These are phyloP conservation scores for Neolamprologus falcicula DNA, from an alignment of 2,113 vertebrate species.

Conservation along the genomic window DNA sequence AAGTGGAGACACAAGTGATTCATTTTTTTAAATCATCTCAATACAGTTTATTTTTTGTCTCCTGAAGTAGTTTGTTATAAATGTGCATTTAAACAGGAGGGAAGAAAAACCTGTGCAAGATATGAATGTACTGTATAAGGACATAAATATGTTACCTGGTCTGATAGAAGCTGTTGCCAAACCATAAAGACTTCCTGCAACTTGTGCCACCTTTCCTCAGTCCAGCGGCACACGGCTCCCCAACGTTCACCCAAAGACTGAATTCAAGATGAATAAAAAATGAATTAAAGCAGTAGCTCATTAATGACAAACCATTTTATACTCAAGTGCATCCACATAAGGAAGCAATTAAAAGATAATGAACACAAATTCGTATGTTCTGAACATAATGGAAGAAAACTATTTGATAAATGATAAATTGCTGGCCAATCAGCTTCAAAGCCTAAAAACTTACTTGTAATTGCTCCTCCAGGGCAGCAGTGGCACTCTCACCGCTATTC, in stretches of 20 bases:
- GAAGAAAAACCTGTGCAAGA: background rate
- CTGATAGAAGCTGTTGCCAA: slow-evolving; percentile 89
- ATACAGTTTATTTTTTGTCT: background rate
- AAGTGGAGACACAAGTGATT: background rate
- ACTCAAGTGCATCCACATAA: background rate
- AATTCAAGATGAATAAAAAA: background rate
- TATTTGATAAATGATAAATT: background rate
- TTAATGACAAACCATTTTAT: background rate
- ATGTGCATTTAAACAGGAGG: background rate
- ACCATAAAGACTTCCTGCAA: slow-evolving; percentile 82
- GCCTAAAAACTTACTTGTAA: slow-evolving; percentile 76
- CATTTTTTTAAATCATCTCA: background rate
- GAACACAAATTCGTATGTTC: background rate
- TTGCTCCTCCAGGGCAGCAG: slow-evolving; percentile 86
- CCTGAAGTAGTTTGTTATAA: background rate
- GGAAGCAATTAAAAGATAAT: background rate
- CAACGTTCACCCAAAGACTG: slow-evolving; percentile 92
- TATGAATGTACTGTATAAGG: background rate
- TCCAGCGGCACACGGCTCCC: slow-evolving; percentile 97
- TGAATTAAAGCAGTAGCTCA: background rate
- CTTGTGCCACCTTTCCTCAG: slow-evolving; percentile 85
- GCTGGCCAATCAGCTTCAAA: background rate
- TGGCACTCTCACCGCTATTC: slow-evolving; percentile 86
- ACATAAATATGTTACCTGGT: slow-evolving; percentile 76
- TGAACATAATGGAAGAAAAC: background rate